Evolutionary conservation across 30 jellyfish, hydroid and myxozoan genomes (phyloP).

Genomic region (Mastigias papua): DNA sequence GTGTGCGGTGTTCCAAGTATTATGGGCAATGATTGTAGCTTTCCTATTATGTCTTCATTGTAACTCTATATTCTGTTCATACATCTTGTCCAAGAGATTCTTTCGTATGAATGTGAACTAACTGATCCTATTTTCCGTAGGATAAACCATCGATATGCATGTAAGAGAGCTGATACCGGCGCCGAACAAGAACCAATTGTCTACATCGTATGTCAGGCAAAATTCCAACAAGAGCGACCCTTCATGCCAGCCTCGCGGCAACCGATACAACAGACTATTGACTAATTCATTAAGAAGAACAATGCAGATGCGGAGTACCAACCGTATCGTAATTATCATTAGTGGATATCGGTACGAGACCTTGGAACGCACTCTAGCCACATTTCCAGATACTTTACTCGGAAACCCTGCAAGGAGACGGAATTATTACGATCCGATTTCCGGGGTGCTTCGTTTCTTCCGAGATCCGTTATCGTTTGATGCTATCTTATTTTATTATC

Average conservation of each 20-base stretch:
- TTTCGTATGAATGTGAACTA: not conserved
- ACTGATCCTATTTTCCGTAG: not conserved
- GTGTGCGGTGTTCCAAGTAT: not conserved
- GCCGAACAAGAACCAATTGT: not conserved
- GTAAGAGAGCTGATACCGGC: not conserved
- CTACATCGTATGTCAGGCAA: not conserved
- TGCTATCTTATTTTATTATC: slow-evolving; percentile 90
- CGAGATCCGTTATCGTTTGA: slow-evolving; percentile 80
- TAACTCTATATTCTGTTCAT: too few relatives aligned
- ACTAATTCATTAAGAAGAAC: not conserved
- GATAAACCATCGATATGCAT: not conserved
- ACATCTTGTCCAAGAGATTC: too few relatives aligned
- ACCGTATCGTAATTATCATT: slow-evolving; percentile 50
- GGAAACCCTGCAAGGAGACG: slow-evolving; percentile 67
- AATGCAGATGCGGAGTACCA: not conserved
- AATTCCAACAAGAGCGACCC: not conserved
- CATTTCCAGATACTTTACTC: slow-evolving; percentile 84
- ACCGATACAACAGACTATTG: not conserved
- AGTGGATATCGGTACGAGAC: slow-evolving; percentile 81
- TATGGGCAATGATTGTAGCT: not conserved
- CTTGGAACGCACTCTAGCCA: slow-evolving; percentile 71
- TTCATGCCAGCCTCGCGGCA: not conserved
- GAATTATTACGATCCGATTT: slow-evolving; percentile 54
- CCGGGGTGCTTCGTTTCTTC: slow-evolving; percentile 48
- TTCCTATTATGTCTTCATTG: not conserved